phyloP scores from a whole-genome alignment of 2,797 vertebrate species.

The Synanceia verrucosa region DNA sequence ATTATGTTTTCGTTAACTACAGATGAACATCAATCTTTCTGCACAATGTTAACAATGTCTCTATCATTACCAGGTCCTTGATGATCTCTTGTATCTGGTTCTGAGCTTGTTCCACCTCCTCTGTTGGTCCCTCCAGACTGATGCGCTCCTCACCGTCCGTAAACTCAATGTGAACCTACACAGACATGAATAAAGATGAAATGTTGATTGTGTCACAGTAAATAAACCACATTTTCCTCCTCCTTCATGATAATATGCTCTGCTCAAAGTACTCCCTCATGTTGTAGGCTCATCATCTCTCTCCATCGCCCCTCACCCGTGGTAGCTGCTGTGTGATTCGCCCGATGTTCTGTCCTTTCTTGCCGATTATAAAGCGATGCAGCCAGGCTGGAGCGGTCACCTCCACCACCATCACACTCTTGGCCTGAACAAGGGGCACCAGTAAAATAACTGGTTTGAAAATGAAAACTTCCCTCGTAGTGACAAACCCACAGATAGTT shows the following conservation, averaged over 20 bases:
- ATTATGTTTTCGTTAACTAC: too few relatives aligned
- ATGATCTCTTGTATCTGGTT: conserved; percentile 86
- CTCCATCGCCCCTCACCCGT: conserved; percentile 66
- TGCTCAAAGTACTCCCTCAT: background rate
- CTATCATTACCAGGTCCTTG: conserved; percentile 81
- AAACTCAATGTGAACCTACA: conserved; percentile 88
- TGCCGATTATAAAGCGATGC: conserved; percentile 88
- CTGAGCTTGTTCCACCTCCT: conserved; percentile 86
- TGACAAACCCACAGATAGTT: background rate
- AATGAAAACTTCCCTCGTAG: background rate
- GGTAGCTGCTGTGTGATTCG: conserved; percentile 86
- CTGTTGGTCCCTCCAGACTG: conserved; percentile 83
- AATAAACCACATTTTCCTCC: background rate
- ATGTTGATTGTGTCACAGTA: background rate
- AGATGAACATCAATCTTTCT: too few relatives aligned
- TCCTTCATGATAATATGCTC: background rate
- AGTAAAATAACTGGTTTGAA: background rate
- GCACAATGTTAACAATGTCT: too few relatives aligned
- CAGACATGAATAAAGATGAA: background rate
- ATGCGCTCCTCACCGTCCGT: conserved; percentile 87
- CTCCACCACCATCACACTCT: conserved; percentile 84
- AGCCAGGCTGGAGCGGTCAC: conserved; percentile 87
- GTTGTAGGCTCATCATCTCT: background rate
- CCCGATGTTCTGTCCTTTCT: conserved; percentile 87
- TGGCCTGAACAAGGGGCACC: conserved; percentile 74